Percentiles rank a stretch among this genome's conserved stretches.
Conservation (phyloP, 2,113 vertebrate genomes). For the Oryzias curvinotus region DNA sequence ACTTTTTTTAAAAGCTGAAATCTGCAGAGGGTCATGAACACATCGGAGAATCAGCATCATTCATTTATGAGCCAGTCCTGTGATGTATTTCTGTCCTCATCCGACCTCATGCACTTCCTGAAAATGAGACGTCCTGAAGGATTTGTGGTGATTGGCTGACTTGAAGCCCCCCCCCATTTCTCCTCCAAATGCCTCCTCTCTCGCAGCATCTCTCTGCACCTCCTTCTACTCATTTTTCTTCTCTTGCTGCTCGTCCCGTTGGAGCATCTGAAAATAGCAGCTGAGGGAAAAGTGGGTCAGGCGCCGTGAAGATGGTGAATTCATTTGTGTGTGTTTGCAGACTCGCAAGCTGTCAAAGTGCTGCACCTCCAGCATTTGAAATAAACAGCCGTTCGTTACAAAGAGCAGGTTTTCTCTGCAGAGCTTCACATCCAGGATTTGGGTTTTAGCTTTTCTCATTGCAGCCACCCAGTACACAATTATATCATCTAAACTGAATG, state of each 20-base stretch:
- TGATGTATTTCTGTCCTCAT: conserved; percentile 63
- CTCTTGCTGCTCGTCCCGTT: conserved; percentile 58
- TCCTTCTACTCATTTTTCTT: conserved; percentile 55
- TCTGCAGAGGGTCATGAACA: background rate
- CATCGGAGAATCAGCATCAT: conserved; percentile 37
- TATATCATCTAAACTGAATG: too few relatives aligned
- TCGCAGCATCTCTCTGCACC: conserved; percentile 39
- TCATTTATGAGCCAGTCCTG: conserved; percentile 46
- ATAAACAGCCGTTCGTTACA: background rate
- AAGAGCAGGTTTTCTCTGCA: background rate
- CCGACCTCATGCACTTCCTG: conserved; percentile 46
- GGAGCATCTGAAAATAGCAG: conserved; percentile 79
- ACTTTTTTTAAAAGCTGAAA: background rate
- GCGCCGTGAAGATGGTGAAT: conserved; percentile 37
- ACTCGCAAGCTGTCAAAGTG: conserved; percentile 17
- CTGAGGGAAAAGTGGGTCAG: conserved; percentile 75
- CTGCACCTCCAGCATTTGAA: conserved; percentile 1
- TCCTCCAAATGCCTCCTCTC: conserved; percentile 42
- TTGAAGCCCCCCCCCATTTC: conserved; percentile 35
- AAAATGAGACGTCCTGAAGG: conserved; percentile 51
- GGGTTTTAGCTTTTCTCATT: too few relatives aligned
- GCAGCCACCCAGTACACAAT: too few relatives aligned
- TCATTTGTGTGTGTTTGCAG: conserved; percentile 25
- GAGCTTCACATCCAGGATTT: too few relatives aligned
- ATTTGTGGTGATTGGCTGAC: conserved; percentile 36